Evolutionary conservation across 1,140 invertebrate species (phyloP).

Genomic region (Aleiodes sp.): DNA sequence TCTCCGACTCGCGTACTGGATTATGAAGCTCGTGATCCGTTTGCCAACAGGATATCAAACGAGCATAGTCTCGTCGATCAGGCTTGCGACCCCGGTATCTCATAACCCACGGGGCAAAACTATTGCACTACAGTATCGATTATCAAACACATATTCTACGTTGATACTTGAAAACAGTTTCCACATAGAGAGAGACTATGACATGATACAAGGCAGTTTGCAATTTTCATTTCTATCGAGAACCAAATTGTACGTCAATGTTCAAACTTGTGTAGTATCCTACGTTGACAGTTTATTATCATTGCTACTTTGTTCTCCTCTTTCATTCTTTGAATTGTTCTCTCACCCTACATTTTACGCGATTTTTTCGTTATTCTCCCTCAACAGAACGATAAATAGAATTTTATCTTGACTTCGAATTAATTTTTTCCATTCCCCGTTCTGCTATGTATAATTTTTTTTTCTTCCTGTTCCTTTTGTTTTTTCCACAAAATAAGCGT

Average conservation of each 20-base stretch:
- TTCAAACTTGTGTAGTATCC: neutral
- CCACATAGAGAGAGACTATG: neutral
- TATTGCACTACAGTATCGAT: conserved; percentile 15
- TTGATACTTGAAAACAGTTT: neutral
- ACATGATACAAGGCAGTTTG: conserved; percentile 1
- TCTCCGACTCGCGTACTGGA: neutral
- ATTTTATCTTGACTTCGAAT: conserved; percentile 1
- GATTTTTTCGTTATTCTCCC: too few relatives aligned
- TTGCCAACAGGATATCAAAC: conserved; percentile 12
- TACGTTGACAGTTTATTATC: neutral
- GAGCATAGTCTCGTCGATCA: neutral
- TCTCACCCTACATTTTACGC: neutral
- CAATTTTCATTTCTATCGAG: neutral
- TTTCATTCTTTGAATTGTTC: neutral
- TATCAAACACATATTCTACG: conserved; percentile 12
- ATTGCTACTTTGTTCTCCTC: neutral
- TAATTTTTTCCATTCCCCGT: neutral
- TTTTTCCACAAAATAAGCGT: conserved; percentile 11
- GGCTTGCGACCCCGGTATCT: neutral
- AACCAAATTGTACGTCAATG: conserved; percentile 11
- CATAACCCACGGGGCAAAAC: neutral
- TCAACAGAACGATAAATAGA: neutral
- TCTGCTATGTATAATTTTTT: neutral
- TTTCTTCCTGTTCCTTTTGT: neutral
- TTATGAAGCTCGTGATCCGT: conserved; percentile 17